Percentiles rank a stretch among this genome's conserved stretches.
Evolutionary conservation across 2,888 invertebrate genomes (phyloP).

Genomic region (Scaptodrosophila latifasciaeformis): DNA sequence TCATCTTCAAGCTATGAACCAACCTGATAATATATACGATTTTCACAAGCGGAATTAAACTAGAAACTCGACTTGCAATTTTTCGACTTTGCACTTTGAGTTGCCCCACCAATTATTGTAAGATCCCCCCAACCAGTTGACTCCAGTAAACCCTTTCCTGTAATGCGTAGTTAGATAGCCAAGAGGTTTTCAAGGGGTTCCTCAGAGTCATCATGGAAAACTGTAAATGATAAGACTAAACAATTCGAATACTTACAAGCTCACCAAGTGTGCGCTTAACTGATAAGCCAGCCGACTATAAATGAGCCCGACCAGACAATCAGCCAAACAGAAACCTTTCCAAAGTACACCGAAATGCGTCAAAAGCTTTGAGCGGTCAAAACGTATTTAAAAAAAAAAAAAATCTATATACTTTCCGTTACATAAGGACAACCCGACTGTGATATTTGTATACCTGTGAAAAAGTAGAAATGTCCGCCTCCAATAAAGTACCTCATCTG

Average conservation of each 20-base stretch:
- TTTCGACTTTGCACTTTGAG: slow-evolving; percentile 54
- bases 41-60: background rate
- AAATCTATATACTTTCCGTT: slow-evolving; percentile 17
- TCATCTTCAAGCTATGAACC: slow-evolving; percentile 24
- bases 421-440: slow-evolving; percentile 32
- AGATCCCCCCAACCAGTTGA: too few relatives aligned
- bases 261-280: too few relatives aligned
- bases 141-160: too few relatives aligned
- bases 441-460: slow-evolving; percentile 31
- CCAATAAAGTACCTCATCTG: slow-evolving; percentile 76
- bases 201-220: too few relatives aligned
- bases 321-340: slow-evolving; percentile 34
- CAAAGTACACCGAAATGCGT: slow-evolving; percentile 25
- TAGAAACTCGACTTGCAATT: slow-evolving; percentile 21
- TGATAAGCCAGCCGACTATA: too few relatives aligned
- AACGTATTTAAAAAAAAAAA: background rate
- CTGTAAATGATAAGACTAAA: slow-evolving; percentile 15
- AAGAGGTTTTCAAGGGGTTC: too few relatives aligned
- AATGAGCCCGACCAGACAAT: slow-evolving; percentile 25
- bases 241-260: slow-evolving; percentile 19
- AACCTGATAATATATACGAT: slow-evolving; percentile 10
- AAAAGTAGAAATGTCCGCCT: slow-evolving; percentile 48
- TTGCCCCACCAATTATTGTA: too few relatives aligned
- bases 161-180: too few relatives aligned
- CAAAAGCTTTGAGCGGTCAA: slow-evolving; percentile 13